Evolutionary conservation across 2,888 invertebrate species (phyloP), one percentile per base, ranked within the genome.

Genomic region (Petrophora chlorosata): DNA sequence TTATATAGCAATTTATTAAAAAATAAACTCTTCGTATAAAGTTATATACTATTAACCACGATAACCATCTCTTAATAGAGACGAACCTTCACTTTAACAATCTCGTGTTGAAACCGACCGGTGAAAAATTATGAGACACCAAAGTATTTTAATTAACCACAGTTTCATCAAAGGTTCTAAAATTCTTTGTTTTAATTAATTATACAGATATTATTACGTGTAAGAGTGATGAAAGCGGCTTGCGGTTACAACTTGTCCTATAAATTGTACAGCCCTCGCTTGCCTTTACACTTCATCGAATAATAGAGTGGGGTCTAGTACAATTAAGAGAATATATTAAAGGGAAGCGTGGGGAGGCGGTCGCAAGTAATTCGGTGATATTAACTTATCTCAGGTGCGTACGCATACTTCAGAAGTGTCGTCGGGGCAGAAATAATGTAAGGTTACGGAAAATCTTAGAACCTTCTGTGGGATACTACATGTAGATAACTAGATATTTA

Each of bases 261-360:
- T 88, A 87, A 88, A 88, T 88, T 52, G 53, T 54, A 45, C 42
- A 48, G 39, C 40, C 53, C 71, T 76, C 68, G 70, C 63, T 53
- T 66, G 76, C 80, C 82, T 83, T 82, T 76, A 80, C 85, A 85
- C 82, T 82, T 85, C 82, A 85, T 84, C 78, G 77, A 79, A 82
- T 83, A 80, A 78, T 77, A 73, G 79, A 74, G 76, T 73, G 76
- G 82, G 81, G 77, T 68, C 73, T 65, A 70, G 75, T 75, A 86
- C 85, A 86, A 85, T 87, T 85, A 84, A 73, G 66, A 66, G 70
- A 75, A 79, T 81, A 81, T 81, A 83, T 81, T 76, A 73, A 45
- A 58, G 63, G 49, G 63, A 49, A 64, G 66, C 68, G 67, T 45
- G 59, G 63, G 49, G 63, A 49, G 64, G 66, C 68, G 67, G 71